Evolutionary conservation across 35 echinoderm and acorn worm species (phyloP), one percentile per base, ranked within the genome.

Genomic region (Patiria miniata): DNA sequence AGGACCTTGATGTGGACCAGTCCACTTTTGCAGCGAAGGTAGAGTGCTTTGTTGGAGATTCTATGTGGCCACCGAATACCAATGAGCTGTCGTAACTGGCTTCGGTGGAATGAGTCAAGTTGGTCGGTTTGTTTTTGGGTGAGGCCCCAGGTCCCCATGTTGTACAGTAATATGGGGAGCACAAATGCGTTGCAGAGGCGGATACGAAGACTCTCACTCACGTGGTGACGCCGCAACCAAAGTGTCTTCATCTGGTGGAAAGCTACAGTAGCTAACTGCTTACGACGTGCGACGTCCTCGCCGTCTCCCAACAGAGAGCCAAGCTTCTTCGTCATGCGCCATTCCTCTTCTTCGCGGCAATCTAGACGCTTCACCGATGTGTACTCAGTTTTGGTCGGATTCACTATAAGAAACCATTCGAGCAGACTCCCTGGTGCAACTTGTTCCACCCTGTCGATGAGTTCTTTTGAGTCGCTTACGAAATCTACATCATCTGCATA

Each of bases 261-360:
- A 60, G 56, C 56, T 60, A 60, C 15, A 12, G 56, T 60, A 60
- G 56, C 56, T 60, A 60, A 60, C 56, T 60, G 56, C 56, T 60
- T 60, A 60, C 56, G 56, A 60, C 56, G 17, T 18, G 56, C 17
- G 56, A 12, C n/a, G n/a, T n/a, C n/a, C n/a, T n/a, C n/a, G n/a
- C n/a, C n/a, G n/a, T n/a, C n/a, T n/a, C n/a, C n/a, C n/a, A n/a
- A n/a, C n/a, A n/a, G n/a, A 60, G 56, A 60, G 56, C 56, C 56
- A 60, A 60, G 56, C 56, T 60, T 60, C 15, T 18, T 60, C 56
- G 56, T 60, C 56, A 21, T 21, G 56, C 56, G 17, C 56, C 56
- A 17, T 60, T 60, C 56, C 56, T 60, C 56, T 60, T 60, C 56
- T 60, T 60, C 56, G 15, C 56, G 56, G 56, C 15, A 60, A 60